phyloP scores from a whole-genome alignment of 2,888 invertebrate genomes.

The Campoplex nolae region DNA sequence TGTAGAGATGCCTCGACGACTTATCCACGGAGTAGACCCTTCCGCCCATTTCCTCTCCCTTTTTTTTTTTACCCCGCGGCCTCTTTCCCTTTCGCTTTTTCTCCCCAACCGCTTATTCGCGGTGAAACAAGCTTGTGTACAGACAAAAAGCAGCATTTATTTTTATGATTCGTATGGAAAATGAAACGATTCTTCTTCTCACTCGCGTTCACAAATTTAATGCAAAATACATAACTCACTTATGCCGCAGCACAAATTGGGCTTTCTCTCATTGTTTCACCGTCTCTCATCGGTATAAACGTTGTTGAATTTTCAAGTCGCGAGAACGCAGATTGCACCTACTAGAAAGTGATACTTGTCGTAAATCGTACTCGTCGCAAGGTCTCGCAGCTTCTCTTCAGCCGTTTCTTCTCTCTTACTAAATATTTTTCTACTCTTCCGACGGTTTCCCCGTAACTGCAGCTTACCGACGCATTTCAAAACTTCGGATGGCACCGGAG shows the following conservation, averaged over 20 bases:
- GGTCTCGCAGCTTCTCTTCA: neutral
- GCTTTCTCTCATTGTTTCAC: conserved; percentile 13
- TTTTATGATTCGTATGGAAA: no score
- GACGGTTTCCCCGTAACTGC: neutral
- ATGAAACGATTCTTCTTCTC: no score
- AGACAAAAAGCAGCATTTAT: neutral
- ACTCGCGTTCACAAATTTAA: no score
- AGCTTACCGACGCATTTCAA: neutral
- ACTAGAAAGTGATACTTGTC: conserved; percentile 28
- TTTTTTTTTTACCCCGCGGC: neutral
- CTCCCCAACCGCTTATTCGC: neutral
- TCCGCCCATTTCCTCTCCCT: conserved; percentile 5
- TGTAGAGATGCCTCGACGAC: conserved; percentile 26
- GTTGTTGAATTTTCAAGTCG: conserved; percentile 32
- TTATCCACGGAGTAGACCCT: conserved; percentile 6
- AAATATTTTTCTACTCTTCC: neutral
- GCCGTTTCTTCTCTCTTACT: neutral
- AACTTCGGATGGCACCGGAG: neutral
- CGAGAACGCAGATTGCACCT: conserved; percentile 43
- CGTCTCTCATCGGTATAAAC: conserved; percentile 4
- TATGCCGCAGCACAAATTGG: neutral
- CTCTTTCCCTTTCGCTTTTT: neutral
- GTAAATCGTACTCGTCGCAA: conserved; percentile 23
- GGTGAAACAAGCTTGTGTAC: neutral
- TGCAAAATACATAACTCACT: no score